These are phyloP conservation scores for Vannuccia rotundouncinata DNA, from an alignment of 2,888 invertebrate genomes.

Conservation along the genomic window DNA sequence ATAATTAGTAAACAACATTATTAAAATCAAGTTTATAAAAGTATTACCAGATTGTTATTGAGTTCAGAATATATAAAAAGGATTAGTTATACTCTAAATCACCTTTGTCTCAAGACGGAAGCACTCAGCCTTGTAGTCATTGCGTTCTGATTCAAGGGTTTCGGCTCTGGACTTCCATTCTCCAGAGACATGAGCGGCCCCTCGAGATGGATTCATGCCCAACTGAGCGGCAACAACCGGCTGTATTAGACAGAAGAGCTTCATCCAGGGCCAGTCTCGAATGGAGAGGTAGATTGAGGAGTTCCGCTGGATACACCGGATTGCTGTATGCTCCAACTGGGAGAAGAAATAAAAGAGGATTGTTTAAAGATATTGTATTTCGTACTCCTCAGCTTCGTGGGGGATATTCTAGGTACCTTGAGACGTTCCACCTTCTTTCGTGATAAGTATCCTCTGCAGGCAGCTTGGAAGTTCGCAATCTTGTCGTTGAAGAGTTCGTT, in stretches of 20 bases:
- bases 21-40: no score
- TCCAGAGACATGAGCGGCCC: slow-evolving; percentile 64
- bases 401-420: neutral
- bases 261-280: slow-evolving; percentile 95
- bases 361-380: no score
- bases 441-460: slow-evolving; percentile 78
- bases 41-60: no score
- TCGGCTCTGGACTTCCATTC: slow-evolving; percentile 72
- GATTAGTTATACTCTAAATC: no score
- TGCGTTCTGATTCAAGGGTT: slow-evolving; percentile 76
- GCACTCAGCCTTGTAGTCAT: slow-evolving; percentile 75
- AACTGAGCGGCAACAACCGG: slow-evolving; percentile 32
- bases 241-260: slow-evolving; percentile 79
- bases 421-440: slow-evolving; percentile 58
- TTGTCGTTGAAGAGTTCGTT: slow-evolving; percentile 73
- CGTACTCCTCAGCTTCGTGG: slow-evolving; percentile 75
- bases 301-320: slow-evolving; percentile 89
- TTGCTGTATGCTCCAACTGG: no score
- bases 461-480: slow-evolving; percentile 76
- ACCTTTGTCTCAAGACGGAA: slow-evolving; percentile 86
- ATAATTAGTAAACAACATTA: no score
- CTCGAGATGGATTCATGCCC: no score
- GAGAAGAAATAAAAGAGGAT: no score
- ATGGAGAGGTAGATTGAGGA: slow-evolving; percentile 83
- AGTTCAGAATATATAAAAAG: no score